Evolutionary conservation across 2,888 invertebrate species (phyloP).

Genomic region (Acanthosepion lycidas): DNA sequence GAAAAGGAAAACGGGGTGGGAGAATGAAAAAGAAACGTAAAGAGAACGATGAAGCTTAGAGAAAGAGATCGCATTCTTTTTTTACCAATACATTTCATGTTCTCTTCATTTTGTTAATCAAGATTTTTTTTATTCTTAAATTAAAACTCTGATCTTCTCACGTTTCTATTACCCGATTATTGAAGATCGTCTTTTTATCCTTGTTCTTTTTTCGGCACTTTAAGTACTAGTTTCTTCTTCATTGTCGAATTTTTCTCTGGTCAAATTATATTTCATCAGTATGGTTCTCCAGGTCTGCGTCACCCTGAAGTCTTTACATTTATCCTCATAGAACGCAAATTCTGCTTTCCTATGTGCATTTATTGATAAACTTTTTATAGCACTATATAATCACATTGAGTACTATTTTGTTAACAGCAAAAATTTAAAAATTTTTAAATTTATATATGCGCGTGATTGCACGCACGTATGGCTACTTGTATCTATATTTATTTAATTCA

Average conservation of each 20-base stretch:
- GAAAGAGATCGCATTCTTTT: background rate
- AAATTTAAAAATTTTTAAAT: too few relatives aligned
- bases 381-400: too few relatives aligned
- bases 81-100: background rate
- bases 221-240: background rate
- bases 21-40: too few relatives aligned
- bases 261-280: background rate
- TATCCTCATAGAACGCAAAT: too few relatives aligned
- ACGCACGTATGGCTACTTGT: background rate
- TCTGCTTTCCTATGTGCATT: too few relatives aligned
- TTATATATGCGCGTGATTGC: background rate
- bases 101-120: background rate
- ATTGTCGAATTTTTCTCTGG: background rate
- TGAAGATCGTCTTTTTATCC: background rate
- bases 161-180: background rate
- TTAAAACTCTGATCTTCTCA: background rate
- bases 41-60: too few relatives aligned
- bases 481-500: background rate
- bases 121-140: background rate
- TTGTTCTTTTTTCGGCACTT: background rate
- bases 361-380: too few relatives aligned
- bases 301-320: background rate
- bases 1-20: too few relatives aligned
- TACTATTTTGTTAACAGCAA: too few relatives aligned
- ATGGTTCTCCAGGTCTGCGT: background rate